phyloP scores from a whole-genome alignment of 2,113 vertebrate genomes.

The Dicentrarchus labrax region DNA sequence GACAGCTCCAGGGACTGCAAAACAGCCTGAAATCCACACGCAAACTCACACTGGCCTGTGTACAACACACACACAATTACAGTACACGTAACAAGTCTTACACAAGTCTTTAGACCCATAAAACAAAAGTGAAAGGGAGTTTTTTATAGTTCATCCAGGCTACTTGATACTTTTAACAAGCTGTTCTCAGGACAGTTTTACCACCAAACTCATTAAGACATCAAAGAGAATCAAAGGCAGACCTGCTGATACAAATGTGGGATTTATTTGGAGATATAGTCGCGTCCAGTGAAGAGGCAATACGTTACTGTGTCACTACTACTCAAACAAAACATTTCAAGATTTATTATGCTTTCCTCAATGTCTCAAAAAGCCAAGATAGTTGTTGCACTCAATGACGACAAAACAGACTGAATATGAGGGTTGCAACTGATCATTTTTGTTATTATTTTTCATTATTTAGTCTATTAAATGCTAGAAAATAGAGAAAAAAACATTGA shows the following conservation, averaged over 20 bases:
- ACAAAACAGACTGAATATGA: background rate
- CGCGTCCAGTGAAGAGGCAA: background rate
- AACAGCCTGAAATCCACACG: background rate
- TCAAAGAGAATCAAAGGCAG: background rate
- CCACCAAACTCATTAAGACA: constrained; percentile 28
- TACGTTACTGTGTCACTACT: background rate
- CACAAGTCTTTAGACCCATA: background rate
- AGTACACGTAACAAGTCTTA: background rate
- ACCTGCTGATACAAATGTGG: constrained; percentile 2
- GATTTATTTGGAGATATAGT: background rate
- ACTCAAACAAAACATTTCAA: background rate
- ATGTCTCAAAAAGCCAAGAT: background rate
- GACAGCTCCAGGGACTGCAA: background rate
- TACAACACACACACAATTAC: background rate
- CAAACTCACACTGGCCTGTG: background rate
- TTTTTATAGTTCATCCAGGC: constrained; percentile 11
- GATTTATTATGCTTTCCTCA: background rate
- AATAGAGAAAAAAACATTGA: background rate
- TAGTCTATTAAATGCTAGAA: background rate
- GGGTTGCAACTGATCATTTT: background rate
- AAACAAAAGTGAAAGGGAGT: constrained; percentile 30
- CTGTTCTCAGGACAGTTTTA: constrained; percentile 63
- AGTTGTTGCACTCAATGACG: background rate
- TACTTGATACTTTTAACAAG: constrained; percentile 48
- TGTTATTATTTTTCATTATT: background rate